These are phyloP conservation scores for Dasyornis broadbenti DNA, from an alignment of 2,113 vertebrate species.

Conservation along the genomic window DNA sequence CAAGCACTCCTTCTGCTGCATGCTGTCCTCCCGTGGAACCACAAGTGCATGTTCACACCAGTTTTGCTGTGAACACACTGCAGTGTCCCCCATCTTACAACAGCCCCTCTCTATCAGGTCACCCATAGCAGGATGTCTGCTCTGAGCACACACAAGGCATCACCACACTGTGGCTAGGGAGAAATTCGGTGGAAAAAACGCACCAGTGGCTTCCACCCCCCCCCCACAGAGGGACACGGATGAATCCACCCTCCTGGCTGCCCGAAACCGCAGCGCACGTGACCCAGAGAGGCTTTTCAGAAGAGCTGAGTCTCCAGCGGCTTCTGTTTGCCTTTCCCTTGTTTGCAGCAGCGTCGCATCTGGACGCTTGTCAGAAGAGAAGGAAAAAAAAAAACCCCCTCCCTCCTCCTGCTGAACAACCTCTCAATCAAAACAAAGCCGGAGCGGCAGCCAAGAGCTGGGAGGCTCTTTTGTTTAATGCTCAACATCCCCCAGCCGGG, in stretches of 20 bases:
- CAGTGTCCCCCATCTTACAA: background rate
- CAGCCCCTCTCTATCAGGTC: rapidly evolving
- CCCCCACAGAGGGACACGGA: rapidly evolving
- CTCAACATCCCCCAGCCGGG: background rate
- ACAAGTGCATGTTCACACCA: background rate
- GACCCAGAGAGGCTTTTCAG: background rate
- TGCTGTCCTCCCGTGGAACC: background rate
- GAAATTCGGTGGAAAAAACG: background rate
- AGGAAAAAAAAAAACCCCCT: background rate
- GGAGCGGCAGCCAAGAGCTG: constrained; percentile 38
- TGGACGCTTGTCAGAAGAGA: background rate
- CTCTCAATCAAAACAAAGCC: constrained; percentile 67
- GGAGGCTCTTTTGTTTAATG: constrained; percentile 60
- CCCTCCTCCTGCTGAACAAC: constrained; percentile 37
- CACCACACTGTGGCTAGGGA: rapidly evolving
- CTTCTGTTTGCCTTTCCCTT: constrained; percentile 38
- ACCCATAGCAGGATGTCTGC: background rate
- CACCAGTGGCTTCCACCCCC: background rate
- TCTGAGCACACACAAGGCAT: rapidly evolving
- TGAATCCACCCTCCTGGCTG: background rate
- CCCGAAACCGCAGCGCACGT: background rate
- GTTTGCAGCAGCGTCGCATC: constrained; percentile 17
- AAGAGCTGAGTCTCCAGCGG: background rate
- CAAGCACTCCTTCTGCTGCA: background rate
- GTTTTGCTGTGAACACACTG: background rate